A percentile compares a stretch with the other conserved stretches of the same genome.
Conservation (phyloP, 1,140 invertebrate genomes). For the Amphibalanus amphitrite region DNA sequence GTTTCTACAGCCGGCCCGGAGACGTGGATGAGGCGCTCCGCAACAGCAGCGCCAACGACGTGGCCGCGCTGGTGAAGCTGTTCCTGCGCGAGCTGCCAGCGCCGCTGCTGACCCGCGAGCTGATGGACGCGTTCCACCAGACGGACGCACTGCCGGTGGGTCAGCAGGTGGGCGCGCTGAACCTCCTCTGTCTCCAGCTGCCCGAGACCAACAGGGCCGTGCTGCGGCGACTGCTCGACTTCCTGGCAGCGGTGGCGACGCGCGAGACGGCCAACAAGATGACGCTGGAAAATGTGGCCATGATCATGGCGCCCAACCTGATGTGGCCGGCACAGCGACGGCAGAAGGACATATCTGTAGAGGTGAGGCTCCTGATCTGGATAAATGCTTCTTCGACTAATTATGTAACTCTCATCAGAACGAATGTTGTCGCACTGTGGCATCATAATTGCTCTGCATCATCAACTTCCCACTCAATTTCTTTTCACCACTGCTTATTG, state of each 20-base stretch:
- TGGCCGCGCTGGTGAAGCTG: conserved; percentile 26
- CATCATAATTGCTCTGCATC: too few relatives aligned
- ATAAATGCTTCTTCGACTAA: too few relatives aligned
- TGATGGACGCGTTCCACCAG: conserved; percentile 76
- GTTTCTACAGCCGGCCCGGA: conserved; percentile 35
- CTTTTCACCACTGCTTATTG: too few relatives aligned
- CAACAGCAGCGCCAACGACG: conserved; percentile 24
- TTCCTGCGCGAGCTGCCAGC: conserved; percentile 39
- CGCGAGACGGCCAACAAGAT: conserved; percentile 63
- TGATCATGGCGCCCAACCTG: too few relatives aligned
- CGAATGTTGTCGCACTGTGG: too few relatives aligned
- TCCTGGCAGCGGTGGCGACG: conserved; percentile 53
- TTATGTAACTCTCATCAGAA: too few relatives aligned
- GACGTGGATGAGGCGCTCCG: conserved; percentile 42
- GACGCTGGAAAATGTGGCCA: too few relatives aligned
- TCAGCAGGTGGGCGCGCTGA: conserved; percentile 40
- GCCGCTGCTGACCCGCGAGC: conserved; percentile 61
- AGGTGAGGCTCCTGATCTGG: too few relatives aligned
- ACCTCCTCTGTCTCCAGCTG: conserved; percentile 60
- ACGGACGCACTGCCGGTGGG: conserved; percentile 40
- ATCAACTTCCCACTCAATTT: too few relatives aligned
- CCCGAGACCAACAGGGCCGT: conserved; percentile 58
- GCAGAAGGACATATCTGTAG: too few relatives aligned
- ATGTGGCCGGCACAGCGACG: conserved; percentile 29
- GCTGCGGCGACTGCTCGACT: conserved; percentile 51